Conservation (phyloP, 2,113 vertebrate species). For the Todiramphus chloris region DNA sequence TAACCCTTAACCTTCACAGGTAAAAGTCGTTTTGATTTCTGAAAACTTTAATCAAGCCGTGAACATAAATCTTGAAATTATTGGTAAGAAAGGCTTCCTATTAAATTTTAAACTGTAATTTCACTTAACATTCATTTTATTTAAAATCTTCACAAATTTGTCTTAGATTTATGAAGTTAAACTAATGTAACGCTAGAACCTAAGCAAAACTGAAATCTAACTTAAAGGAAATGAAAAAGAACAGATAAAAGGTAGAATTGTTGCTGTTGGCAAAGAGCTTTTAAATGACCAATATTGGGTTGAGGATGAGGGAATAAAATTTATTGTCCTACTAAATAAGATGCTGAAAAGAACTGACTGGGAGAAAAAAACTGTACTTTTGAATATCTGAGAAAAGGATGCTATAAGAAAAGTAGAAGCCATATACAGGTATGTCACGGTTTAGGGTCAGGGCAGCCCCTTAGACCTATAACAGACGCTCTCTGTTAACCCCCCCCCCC, state of each 20-base stretch:
- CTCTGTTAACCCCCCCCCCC: no score
- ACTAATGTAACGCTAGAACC: neutral
- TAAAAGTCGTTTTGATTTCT: slow-evolving; percentile 11
- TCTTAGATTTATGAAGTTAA: neutral
- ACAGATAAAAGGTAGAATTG: neutral
- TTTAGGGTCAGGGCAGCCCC: no score
- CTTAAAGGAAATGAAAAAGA: neutral
- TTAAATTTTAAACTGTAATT: neutral
- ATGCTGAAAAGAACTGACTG: neutral
- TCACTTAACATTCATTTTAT: neutral
- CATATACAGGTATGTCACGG: no score
- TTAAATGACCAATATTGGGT: neutral
- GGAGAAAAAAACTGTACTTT: neutral
- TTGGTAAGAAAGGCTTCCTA: neutral
- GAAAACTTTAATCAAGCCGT: neutral
- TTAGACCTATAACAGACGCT: no score
- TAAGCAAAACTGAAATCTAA: neutral
- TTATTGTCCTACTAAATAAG: neutral
- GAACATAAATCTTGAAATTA: slow-evolving; percentile 22
- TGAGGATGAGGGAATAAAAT: neutral
- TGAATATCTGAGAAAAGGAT: neutral
- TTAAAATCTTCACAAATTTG: neutral
- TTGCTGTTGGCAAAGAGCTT: neutral
- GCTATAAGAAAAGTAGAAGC: neutral
- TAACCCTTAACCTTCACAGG: slow-evolving; percentile 4